Conservation (phyloP, 1,140 invertebrate genomes). For the Drosophila insularis region DNA sequence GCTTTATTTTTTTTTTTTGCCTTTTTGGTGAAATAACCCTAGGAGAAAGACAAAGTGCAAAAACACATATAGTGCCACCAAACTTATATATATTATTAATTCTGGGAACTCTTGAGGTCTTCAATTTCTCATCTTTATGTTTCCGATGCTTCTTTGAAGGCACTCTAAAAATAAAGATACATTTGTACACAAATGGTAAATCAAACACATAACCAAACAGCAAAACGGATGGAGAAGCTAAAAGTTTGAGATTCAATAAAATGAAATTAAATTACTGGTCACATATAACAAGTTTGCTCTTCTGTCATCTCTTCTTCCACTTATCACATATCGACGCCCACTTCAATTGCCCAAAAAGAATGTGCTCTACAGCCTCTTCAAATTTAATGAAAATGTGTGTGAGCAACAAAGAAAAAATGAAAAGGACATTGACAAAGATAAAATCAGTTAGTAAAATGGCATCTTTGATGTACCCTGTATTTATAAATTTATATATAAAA, state of each 20-base stretch:
- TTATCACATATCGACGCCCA: not conserved
- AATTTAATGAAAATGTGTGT: constrained; percentile 10
- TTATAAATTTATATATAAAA: not conserved
- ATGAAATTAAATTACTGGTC: constrained; percentile 39
- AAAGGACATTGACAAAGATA: not conserved
- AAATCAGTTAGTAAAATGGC: not conserved
- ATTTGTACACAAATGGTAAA: not conserved
- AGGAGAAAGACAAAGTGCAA: constrained; percentile 47
- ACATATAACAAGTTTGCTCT: constrained; percentile 18
- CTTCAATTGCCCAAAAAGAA: constrained; percentile 26
- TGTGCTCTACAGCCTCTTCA: constrained; percentile 7
- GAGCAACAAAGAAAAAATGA: not conserved
- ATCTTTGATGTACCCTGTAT: not conserved
- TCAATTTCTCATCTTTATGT: not conserved
- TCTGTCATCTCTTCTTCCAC: not conserved
- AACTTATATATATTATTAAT: not conserved
- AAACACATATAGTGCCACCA: constrained; percentile 36
- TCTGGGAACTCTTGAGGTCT: not conserved
- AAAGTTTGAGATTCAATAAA: constrained; percentile 25
- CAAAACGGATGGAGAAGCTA: not conserved
- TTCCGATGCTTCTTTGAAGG: not conserved
- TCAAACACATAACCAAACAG: not conserved
- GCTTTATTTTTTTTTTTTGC: constrained; percentile 5
- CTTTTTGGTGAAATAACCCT: constrained; percentile 43
- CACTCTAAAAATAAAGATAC: not conserved